Conservation (phyloP, 1,140 invertebrate species). For the Leptinotarsa undecemlineata region DNA sequence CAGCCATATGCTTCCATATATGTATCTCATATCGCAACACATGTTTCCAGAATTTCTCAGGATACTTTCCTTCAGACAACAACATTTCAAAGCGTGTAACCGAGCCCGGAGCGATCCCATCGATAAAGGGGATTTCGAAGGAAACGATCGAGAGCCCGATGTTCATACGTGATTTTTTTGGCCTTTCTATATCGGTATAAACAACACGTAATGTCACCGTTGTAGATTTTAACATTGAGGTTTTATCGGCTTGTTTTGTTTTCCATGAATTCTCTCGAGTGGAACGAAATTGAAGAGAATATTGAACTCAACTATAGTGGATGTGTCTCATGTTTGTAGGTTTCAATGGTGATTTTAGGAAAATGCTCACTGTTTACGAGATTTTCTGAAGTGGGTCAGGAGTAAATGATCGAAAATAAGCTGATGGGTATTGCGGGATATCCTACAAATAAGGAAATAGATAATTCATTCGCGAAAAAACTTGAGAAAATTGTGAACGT, state of each 20-base stretch:
- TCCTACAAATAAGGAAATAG: too few relatives aligned
- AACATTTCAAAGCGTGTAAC: slow-evolving; percentile 33
- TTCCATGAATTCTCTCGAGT: not conserved
- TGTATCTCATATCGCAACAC: slow-evolving; percentile 36
- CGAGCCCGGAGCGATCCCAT: slow-evolving; percentile 7
- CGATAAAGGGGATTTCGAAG: slow-evolving; percentile 8
- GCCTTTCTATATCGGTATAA: not conserved
- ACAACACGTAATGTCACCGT: not conserved
- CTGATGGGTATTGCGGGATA: too few relatives aligned
- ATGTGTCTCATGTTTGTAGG: too few relatives aligned
- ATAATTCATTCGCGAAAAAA: too few relatives aligned
- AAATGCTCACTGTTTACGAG: too few relatives aligned
- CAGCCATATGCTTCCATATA: slow-evolving; percentile 29
- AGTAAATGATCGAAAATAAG: too few relatives aligned
- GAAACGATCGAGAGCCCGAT: not conserved
- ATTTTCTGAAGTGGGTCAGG: too few relatives aligned
- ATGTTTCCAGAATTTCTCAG: slow-evolving; percentile 34
- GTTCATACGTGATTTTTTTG: slow-evolving; percentile 4
- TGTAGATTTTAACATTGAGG: not conserved
- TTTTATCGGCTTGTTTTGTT: not conserved
- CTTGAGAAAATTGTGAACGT: too few relatives aligned
- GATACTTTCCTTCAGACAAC: slow-evolving; percentile 31
- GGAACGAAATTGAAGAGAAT: not conserved
- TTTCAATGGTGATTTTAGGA: too few relatives aligned
- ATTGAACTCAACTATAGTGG: not conserved